These are phyloP conservation scores for Montipora efflorescens DNA, from an alignment of 64 coral and sea anemone genomes.

Conservation along the genomic window DNA sequence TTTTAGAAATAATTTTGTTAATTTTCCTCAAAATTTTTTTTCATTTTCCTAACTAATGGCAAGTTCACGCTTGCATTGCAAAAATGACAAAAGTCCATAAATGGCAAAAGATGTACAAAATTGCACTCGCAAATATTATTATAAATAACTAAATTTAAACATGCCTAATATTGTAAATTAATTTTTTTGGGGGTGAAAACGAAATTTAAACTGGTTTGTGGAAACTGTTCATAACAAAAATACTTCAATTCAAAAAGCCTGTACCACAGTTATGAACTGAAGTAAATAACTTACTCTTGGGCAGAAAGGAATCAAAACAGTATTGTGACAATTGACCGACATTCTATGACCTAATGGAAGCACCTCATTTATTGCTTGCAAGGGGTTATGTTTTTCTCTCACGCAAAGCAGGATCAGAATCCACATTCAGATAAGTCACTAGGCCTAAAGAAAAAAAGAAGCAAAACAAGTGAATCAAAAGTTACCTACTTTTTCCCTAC, in stretches of 20 bases:
- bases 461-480: background rate
- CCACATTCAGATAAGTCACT: constrained; percentile 38
- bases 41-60: too few species aligned
- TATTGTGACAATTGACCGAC: background rate
- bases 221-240: background rate
- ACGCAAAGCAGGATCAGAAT: constrained; percentile 16
- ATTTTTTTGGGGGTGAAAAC: background rate
- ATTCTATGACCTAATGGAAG: background rate
- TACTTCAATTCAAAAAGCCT: background rate
- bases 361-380: background rate
- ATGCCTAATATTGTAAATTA: background rate
- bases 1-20: too few species aligned
- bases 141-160: background rate
- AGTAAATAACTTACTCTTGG: background rate
- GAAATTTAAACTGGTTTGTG: background rate
- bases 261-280: background rate
- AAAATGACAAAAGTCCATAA: background rate
- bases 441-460: background rate
- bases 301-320: too few species aligned
- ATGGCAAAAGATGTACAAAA: background rate
- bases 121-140: background rate
- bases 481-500: background rate
- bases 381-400: constrained; percentile 5
- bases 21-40: too few species aligned
- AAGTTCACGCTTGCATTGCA: background rate